Percentiles rank a stretch among this genome's conserved stretches.
Conservation (phyloP, 2,888 invertebrate species). For the Oligia fasciuncula region DNA sequence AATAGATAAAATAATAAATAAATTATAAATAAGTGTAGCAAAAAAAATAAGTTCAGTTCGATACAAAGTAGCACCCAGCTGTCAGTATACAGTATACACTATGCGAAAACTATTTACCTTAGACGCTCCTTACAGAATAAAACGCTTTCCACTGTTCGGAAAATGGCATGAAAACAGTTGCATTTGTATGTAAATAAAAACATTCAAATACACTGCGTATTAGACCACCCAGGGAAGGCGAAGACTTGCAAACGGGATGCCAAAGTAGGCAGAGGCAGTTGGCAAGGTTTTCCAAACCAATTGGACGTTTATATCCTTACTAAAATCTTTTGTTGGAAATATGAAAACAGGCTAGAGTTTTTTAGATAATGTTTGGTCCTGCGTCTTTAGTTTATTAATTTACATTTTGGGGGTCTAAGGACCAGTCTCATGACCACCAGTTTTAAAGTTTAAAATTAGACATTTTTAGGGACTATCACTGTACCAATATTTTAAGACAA, state of each 20-base stretch:
- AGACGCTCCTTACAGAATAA: conserved; percentile 31
- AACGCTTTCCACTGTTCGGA: conserved; percentile 38
- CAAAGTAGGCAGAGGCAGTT: conserved; percentile 49
- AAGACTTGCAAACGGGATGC: conserved; percentile 43
- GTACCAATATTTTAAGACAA: background rate
- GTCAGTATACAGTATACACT: background rate
- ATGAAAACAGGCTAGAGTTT: conserved; percentile 4
- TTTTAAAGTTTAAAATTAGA: background rate
- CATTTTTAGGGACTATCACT: background rate
- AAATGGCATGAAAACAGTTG: conserved; percentile 51
- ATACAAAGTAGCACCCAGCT: background rate
- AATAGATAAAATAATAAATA: background rate
- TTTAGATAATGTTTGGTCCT: background rate
- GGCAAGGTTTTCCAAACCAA: conserved; percentile 46
- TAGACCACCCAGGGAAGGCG: conserved; percentile 29
- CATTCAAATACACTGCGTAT: conserved; percentile 55
- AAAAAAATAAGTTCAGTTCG: background rate
- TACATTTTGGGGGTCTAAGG: background rate
- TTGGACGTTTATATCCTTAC: conserved; percentile 23
- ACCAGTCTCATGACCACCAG: background rate
- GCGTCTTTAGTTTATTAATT: background rate
- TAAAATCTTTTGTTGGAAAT: conserved; percentile 29
- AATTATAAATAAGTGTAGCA: too few relatives aligned
- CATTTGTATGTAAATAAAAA: conserved; percentile 61
- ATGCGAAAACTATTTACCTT: conserved; percentile 40